Conservation (phyloP, 2,797 vertebrate genomes). For the Thalassophryne amazonica region DNA sequence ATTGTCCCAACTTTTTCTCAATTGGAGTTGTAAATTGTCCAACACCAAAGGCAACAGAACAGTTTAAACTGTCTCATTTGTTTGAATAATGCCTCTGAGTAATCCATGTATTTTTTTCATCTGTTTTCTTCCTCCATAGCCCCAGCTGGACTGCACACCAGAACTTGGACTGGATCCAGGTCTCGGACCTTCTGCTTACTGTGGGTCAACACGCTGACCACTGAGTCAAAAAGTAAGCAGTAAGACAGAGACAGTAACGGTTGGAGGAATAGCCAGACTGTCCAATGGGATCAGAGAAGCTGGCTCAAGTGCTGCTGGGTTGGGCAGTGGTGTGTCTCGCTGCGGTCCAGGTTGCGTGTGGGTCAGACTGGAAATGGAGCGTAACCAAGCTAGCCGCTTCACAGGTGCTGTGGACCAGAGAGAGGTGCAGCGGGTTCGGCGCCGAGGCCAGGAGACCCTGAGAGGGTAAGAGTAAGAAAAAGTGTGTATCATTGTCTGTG, state of each 20-base stretch:
- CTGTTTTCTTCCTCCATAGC: conserved; percentile 41
- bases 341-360: conserved; percentile 50
- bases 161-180: conserved; percentile 56
- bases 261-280: conserved; percentile 53
- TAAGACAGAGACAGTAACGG: conserved; percentile 9
- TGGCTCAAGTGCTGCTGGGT: conserved; percentile 84
- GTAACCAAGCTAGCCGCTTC: conserved; percentile 78
- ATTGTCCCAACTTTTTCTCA: too few species aligned
- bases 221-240: conserved; percentile 18
- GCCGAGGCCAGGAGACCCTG: conserved; percentile 88
- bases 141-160: conserved; percentile 58
- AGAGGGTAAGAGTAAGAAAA: conserved; percentile 81
- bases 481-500: conserved; percentile 10
- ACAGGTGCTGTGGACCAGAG: conserved; percentile 76
- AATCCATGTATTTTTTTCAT: conserved; percentile 14
- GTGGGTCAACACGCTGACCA: conserved; percentile 42
- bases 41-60: too few species aligned
- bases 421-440: conserved; percentile 83
- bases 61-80: too few species aligned
- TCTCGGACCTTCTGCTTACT: conserved; percentile 40
- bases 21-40: too few species aligned
- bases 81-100: background rate
- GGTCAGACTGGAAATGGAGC: conserved; percentile 76
- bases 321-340: conserved; percentile 76
- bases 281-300: conserved; percentile 79